Conservation (phyloP, 2,797 vertebrate species). For the Synanceia verrucosa region DNA sequence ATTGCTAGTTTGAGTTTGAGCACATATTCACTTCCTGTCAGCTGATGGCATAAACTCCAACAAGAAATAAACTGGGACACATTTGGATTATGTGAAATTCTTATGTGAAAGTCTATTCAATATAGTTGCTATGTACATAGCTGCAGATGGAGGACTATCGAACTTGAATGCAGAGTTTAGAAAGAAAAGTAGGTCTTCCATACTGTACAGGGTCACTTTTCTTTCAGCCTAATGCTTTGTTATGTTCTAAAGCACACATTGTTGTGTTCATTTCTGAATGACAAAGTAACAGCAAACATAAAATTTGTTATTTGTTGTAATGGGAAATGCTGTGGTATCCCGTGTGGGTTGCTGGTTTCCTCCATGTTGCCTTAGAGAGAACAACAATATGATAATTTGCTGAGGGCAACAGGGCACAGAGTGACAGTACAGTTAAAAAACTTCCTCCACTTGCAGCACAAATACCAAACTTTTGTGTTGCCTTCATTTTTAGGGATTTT, state of each 20-base stretch:
- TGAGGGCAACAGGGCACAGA: neutral
- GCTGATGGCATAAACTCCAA: neutral
- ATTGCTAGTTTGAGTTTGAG: neutral
- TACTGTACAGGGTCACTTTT: neutral
- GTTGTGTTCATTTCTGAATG: neutral
- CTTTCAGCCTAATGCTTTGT: neutral
- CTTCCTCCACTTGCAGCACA: neutral
- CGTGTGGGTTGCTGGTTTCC: neutral
- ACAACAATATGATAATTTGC: neutral
- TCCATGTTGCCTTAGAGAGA: constrained; percentile 4
- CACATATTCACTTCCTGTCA: neutral
- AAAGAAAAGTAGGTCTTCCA: neutral
- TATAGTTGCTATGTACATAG: fast-evolving
- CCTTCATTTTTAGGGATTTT: neutral
- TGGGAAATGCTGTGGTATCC: neutral
- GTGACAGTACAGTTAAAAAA: constrained; percentile 10
- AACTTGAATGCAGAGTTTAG: neutral
- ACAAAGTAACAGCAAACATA: neutral
- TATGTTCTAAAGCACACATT: neutral
- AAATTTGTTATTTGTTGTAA: neutral
- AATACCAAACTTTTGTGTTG: neutral
- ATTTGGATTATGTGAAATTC: no score
- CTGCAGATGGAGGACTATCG: constrained; percentile 8
- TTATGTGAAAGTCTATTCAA: no score
- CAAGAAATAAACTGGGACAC: neutral